Evolutionary conservation across 2,113 vertebrate genomes (phyloP).

Genomic region (Serinus canaria): DNA sequence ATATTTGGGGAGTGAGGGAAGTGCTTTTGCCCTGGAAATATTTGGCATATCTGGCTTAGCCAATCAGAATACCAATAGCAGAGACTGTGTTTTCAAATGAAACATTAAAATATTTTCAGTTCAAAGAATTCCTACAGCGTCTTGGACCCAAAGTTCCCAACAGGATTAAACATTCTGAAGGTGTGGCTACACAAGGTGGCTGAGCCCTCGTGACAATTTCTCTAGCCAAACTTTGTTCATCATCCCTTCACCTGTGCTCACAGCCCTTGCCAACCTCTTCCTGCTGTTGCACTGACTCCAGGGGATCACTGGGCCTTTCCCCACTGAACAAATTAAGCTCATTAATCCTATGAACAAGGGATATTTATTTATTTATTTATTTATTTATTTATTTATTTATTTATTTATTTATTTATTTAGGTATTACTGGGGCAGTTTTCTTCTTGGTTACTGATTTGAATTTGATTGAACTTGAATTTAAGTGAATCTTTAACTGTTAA

Average conservation of each 20-base stretch:
- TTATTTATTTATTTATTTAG: background rate
- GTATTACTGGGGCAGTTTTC: background rate
- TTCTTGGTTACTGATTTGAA: background rate
- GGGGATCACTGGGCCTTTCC: background rate
- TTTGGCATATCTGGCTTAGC: background rate
- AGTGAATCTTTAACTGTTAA: background rate
- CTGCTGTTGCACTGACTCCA: background rate
- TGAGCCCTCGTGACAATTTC: background rate
- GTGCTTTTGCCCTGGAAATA: background rate
- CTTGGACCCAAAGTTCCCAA: background rate
- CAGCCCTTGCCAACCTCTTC: fast-evolving
- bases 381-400: background rate
- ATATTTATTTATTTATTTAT: background rate
- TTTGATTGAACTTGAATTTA: background rate
- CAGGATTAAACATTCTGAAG: background rate
- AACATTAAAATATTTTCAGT: background rate
- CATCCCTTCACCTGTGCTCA: fast-evolving
- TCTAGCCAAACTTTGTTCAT: background rate
- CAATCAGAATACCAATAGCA: background rate
- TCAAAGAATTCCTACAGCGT: background rate
- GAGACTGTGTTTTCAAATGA: background rate
- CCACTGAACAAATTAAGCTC: background rate
- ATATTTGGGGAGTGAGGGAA: fast-evolving
- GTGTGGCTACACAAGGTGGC: background rate
- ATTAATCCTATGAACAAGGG: background rate